Base-by-base conservation (phyloP, 2,888 invertebrate species). In the Geotrupes spiniger region DNA sequence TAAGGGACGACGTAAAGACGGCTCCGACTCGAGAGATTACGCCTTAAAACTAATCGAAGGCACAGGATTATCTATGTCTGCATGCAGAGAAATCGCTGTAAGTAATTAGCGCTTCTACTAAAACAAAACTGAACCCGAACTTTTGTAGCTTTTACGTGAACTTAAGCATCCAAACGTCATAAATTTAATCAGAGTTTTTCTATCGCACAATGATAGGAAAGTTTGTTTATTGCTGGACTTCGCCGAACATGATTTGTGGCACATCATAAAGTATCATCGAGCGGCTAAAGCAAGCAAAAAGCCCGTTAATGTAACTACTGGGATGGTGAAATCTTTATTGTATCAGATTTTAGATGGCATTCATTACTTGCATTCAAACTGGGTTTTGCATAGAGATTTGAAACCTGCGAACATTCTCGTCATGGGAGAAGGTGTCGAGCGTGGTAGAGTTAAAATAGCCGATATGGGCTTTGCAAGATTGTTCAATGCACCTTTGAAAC, bases 231-330 rank as follows among this genome's bases (percentile, higher is more conserved):
- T 99, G 6, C 96, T 98, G 76, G 98, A 99, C 71, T 99, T 94
- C 78, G 97, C 98, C 0, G 98, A 99, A 75, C 98, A 99, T 78
- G 99, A 99, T 76, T 75, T 99, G 46, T 99, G 98, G 99, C 98
- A 99, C 70, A 99, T 99, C 17, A 99, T 99, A 39, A 99, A 99
- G 76, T 98, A 93, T 70, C 98, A 99, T 70, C 80, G 99, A 65
- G 94, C 96, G 45, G 96, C 97, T 0, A 98, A 98, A 73, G 95
- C 95, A 4, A 95, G 92, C 65, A 97, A 98, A 68, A 96, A 96
- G 67, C 89, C 91, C 49, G 93, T 98, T 10, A 89, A 92, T 80
- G 94, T 95, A 16, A 94, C 95, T 4, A 92, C 92, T 70, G 95
- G 91, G 51, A 96, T 96, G 95, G 95, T 99, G 1, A 99, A 99